Conservation (phyloP, 2,888 invertebrate genomes). For the Leptinotarsa peninsularis region DNA sequence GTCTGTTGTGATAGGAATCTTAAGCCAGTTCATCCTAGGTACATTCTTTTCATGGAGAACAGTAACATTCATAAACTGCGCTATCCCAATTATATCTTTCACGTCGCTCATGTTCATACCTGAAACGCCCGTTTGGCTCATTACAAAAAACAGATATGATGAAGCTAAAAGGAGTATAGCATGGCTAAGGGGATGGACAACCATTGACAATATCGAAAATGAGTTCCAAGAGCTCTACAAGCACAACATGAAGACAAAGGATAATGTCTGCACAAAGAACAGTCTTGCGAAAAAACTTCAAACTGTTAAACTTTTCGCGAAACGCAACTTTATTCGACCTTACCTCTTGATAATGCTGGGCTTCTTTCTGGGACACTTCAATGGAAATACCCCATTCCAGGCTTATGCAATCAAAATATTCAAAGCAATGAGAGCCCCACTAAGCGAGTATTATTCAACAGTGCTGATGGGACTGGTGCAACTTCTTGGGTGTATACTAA, state of each 20-base stretch:
- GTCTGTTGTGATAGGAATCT: slow-evolving; percentile 80
- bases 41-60: slow-evolving; percentile 79
- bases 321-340: slow-evolving; percentile 76
- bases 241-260: slow-evolving; percentile 42
- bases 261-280: slow-evolving; percentile 5
- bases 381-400: slow-evolving; percentile 80
- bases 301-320: slow-evolving; percentile 65
- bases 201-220: slow-evolving; percentile 70
- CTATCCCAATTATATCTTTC: slow-evolving; percentile 75
- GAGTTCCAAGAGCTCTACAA: slow-evolving; percentile 71
- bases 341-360: slow-evolving; percentile 74
- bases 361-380: slow-evolving; percentile 81
- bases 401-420: slow-evolving; percentile 83
- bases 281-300: slow-evolving; percentile 29
- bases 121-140: slow-evolving; percentile 86
- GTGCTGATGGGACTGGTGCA: slow-evolving; percentile 79
- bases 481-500: slow-evolving; percentile 75
- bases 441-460: slow-evolving; percentile 82
- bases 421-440: slow-evolving; percentile 76
- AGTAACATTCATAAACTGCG: slow-evolving; percentile 76
- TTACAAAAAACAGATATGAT: slow-evolving; percentile 73
- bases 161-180: slow-evolving; percentile 79
- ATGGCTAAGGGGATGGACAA: slow-evolving; percentile 85
- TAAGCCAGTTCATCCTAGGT: slow-evolving; percentile 81
- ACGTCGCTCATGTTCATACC: slow-evolving; percentile 78